Evolutionary conservation across 2,113 vertebrate species (phyloP), one percentile per base, ranked within the genome.

Genomic region (Myotis davidii): DNA sequence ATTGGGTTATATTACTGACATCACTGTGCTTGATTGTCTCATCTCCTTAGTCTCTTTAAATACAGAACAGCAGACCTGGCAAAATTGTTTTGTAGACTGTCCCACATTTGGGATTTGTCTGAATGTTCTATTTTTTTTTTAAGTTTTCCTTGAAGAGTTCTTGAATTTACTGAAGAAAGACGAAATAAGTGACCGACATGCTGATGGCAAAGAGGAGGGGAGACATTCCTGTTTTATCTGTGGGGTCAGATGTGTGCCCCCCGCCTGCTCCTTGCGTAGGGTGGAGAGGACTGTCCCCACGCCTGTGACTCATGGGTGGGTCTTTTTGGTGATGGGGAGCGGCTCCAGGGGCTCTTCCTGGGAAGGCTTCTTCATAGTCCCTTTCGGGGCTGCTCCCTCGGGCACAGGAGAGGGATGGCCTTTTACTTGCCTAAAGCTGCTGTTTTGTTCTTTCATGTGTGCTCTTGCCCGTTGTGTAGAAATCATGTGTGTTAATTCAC

Each of bases 101-200:
- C 42, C 70, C 56, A 94, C 39, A 79, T 92, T 92, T 90, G 29
- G 25, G 48, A 90, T 90, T 82, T 73, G 39, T 94, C 48, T 89
- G 85, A 78, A 74, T 37, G 59, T 81, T 25, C 20, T 23, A 56
- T 61, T 54, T 54, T 27, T 61, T 32, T n/a, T 8, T 64, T 32
- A 9, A 11, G 1, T 86, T 77, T 96, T 86, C 91, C 69, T 74
- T 73, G 86, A 90, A 89, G 42, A 94, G 94, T 37, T 52, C 54
- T 94, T 84, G 81, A 48, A 79, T 79, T 74, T 74, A 92, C 18
- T 48, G 85, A 94, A 70, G 70, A 74, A 72, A 64, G 81, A 78
- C 45, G 72, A 79, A 70, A 64, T 3, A 56, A 74, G 14, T 34
- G 76, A 59, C 81, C 39, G 42, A 45, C 3, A 10, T 64, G 81